Evolutionary conservation across 2,888 invertebrate genomes (phyloP).

Genomic region (Nipponacmea schrenckii): DNA sequence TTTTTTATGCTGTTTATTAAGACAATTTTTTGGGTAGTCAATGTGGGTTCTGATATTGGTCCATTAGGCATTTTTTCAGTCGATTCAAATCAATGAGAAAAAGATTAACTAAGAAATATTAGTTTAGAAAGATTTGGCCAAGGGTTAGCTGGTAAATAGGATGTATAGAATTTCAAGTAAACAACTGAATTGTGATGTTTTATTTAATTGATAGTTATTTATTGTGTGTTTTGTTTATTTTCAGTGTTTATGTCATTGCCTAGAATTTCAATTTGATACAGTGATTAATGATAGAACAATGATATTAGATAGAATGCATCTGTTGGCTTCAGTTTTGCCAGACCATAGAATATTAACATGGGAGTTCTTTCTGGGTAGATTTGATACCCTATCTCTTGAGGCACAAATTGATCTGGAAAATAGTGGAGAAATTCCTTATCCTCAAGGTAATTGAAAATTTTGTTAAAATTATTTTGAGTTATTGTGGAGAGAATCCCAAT

Average conservation of each 20-base stretch:
- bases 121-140: too few relatives aligned
- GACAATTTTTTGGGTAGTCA: background rate
- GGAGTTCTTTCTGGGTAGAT: constrained; percentile 97
- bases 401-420: constrained; percentile 85
- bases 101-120: too few relatives aligned
- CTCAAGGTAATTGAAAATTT: constrained; percentile 75
- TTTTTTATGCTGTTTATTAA: background rate
- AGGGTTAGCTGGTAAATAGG: too few relatives aligned
- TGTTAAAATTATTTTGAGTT: too few relatives aligned
- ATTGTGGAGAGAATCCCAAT: too few relatives aligned
- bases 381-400: constrained; percentile 94
- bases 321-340: constrained; percentile 91
- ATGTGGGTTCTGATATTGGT: too few relatives aligned
- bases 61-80: too few relatives aligned
- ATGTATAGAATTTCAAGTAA: too few relatives aligned
- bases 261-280: constrained; percentile 97
- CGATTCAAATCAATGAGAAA: too few relatives aligned
- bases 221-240: constrained; percentile 21
- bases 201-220: too few relatives aligned
- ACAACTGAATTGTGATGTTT: too few relatives aligned
- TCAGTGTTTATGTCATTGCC: constrained; percentile 83
- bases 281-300: constrained; percentile 96
- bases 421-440: constrained; percentile 81
- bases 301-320: constrained; percentile 93
- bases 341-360: constrained; percentile 91